phyloP scores from a whole-genome alignment of 2,797 vertebrate genomes.

The Sitta carolinensis region DNA sequence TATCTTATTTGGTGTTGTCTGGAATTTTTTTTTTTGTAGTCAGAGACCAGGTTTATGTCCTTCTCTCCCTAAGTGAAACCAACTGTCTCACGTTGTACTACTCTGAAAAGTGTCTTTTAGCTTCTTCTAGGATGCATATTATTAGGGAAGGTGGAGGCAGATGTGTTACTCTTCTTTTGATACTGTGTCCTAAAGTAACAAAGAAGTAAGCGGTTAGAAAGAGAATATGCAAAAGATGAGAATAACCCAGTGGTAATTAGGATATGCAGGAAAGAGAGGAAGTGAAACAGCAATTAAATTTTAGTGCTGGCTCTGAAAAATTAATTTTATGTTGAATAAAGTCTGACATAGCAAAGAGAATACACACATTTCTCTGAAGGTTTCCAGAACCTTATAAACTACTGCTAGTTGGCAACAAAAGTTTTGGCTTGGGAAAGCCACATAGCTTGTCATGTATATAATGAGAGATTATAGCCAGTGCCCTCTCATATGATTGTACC shows the following conservation, averaged over 20 bases:
- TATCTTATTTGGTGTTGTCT: not conserved
- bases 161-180: not conserved
- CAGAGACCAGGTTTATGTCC: not conserved
- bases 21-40: not conserved
- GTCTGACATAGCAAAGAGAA: not conserved
- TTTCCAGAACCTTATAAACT: not conserved
- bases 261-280: not conserved
- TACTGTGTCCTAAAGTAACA: not conserved
- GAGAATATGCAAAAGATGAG: not conserved
- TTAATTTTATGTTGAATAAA: not conserved
- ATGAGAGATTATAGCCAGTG: not conserved
- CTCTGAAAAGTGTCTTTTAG: not conserved
- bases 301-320: not conserved
- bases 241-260: not conserved
- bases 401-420: not conserved
- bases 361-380: not conserved
- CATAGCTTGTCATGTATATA: not conserved
- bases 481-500: not conserved
- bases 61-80: not conserved
- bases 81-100: fast-evolving
- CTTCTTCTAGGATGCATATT: not conserved
- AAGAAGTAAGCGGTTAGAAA: not conserved
- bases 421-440: not conserved
- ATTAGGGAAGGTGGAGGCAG: not conserved
- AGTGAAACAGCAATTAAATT: not conserved